phyloP scores from a whole-genome alignment of 2,888 invertebrate species.

The Agrotis exclamationis region DNA sequence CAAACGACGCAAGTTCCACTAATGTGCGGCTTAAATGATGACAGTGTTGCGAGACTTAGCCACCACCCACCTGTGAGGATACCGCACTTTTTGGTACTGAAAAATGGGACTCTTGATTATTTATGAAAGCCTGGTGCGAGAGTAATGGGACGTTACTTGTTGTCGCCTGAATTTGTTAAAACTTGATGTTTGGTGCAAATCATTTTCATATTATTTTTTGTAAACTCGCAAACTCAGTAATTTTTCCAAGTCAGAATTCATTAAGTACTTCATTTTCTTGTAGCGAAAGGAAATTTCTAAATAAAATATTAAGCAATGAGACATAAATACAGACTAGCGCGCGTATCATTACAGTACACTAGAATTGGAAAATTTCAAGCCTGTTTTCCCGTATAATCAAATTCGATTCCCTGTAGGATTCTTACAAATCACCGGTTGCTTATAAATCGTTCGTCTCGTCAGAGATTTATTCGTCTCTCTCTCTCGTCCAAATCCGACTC shows the following conservation, averaged over 20 bases:
- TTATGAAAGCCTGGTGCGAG: constrained; percentile 50
- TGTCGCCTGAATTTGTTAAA: constrained; percentile 30
- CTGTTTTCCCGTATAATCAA: constrained; percentile 78
- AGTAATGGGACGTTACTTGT: constrained; percentile 49
- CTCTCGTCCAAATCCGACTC: constrained; percentile 65
- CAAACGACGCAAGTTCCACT: constrained; percentile 88
- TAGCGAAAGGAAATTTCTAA: not conserved
- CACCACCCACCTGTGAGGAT: constrained; percentile 51
- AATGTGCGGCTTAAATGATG: constrained; percentile 90
- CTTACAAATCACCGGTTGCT: constrained; percentile 86
- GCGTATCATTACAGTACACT: constrained; percentile 64
- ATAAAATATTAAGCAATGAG: not conserved
- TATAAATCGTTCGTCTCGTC: constrained; percentile 84
- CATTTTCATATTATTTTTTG: constrained; percentile 1
- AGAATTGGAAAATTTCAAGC: constrained; percentile 77
- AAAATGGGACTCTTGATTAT: constrained; percentile 62
- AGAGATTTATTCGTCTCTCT: constrained; percentile 82
- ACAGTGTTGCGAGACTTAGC: constrained; percentile 82
- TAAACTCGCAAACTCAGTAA: not conserved
- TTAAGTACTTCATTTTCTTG: not conserved
- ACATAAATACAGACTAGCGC: constrained; percentile 25
- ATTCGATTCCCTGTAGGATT: constrained; percentile 81
- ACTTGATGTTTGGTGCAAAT: constrained; percentile 4
- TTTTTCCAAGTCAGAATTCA: not conserved
- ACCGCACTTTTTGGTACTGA: constrained; percentile 64